Evolutionary conservation across 2,888 invertebrate species (phyloP).

Genomic region (Dromius quadrimaculatus): DNA sequence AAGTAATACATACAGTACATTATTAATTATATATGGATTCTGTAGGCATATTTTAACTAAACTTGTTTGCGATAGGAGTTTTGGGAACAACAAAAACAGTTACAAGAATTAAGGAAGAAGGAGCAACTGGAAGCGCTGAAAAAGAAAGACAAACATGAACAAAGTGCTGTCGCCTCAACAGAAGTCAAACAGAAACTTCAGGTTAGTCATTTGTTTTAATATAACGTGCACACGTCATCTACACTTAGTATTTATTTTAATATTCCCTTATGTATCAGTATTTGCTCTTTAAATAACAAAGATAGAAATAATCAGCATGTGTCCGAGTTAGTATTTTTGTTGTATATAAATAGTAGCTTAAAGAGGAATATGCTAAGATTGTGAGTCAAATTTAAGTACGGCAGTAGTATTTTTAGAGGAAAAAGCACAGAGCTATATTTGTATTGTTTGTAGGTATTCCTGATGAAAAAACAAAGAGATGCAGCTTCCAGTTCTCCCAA

Average conservation of each 20-base stretch:
- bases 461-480: slow-evolving; percentile 85
- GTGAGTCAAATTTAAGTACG: slow-evolving; percentile 39
- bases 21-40: too few species aligned
- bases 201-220: slow-evolving; percentile 67
- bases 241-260: too few species aligned
- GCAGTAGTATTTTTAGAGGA: slow-evolving; percentile 13
- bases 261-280: too few species aligned
- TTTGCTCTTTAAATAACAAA: background rate
- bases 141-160: slow-evolving; percentile 94
- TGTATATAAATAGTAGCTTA: slow-evolving; percentile 39
- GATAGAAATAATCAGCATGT: slow-evolving; percentile 2
- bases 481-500: slow-evolving; percentile 77
- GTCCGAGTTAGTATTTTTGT: slow-evolving; percentile 32
- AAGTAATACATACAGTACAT: too few species aligned
- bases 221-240: background rate
- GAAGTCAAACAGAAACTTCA: slow-evolving; percentile 97
- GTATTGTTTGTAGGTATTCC: slow-evolving; percentile 74
- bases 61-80: slow-evolving; percentile 70
- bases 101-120: slow-evolving; percentile 79
- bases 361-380: slow-evolving; percentile 36
- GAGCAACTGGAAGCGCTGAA: slow-evolving; percentile 87
- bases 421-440: background rate
- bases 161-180: slow-evolving; percentile 95
- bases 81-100: slow-evolving; percentile 92
- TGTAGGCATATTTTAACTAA: background rate